Base-by-base conservation (phyloP, 2,888 invertebrate species). In the Psylliodes chrysocephalus region DNA sequence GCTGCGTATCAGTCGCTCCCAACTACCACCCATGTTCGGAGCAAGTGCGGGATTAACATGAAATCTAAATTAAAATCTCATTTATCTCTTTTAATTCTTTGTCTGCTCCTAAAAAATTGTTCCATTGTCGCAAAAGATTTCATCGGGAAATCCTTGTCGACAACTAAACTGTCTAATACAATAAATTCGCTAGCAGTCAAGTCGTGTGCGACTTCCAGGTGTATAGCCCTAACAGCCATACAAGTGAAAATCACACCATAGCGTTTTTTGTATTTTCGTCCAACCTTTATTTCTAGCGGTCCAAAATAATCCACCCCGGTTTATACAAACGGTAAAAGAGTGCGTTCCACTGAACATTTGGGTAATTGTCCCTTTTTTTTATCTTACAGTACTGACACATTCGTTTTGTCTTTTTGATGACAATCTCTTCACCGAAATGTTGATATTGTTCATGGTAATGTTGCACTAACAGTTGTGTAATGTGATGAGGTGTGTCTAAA, bases 131-230 rank as follows among this genome's bases (percentile, higher is more conserved):
- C 51, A 19, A 15, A 12, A 49, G 7, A 60, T 25, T 25, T 25
- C 51, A 3, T 86, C 8, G 1, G 35, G 55, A 52, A 59, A 63
- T 8, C 46, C 33, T 38, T 42, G 33, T 18, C 56, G 17, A 38
- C 62, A 62, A 19, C 30, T 25, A 51, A 62, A 60, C 30, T 53
- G 46, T 33, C 44, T 3, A 2, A 60, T 30, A 25, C 12, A 28
- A 57, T 56, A 14, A 55, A 46, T 22, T 25, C 19, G 42, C 52
- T 30, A 6, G 63, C 57, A 42, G 17, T 57, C 18, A 57, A 7
- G 18, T 54, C 46, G 5, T 49, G 56, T 1, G 62, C 56, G 2
- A 62, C 49, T 62, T 62, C 62, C 12, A 55, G 42, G 25, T 62
- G 44, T 6, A 62, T 18, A 12, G 42, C 49, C 38, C 51, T 38